Evolutionary conservation across 2,888 invertebrate species (phyloP).

Genomic region (Lordiphosa fenestrarum): DNA sequence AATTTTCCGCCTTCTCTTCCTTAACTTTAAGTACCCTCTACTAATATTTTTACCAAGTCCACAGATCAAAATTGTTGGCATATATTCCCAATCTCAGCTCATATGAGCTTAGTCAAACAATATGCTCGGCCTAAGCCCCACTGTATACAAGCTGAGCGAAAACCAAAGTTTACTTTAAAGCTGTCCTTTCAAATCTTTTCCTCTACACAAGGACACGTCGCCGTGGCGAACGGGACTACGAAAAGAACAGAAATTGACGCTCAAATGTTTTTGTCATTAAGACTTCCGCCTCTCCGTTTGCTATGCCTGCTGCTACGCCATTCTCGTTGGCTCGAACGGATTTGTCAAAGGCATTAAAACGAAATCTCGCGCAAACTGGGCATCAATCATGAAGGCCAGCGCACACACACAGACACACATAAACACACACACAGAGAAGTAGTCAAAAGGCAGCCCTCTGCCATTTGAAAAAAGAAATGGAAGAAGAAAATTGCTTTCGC

Average conservation of each 20-base stretch:
- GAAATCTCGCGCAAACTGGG: constrained; percentile 73
- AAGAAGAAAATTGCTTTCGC: too few species aligned
- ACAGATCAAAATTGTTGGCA: too few species aligned
- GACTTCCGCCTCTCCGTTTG: constrained; percentile 38
- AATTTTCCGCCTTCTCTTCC: too few species aligned
- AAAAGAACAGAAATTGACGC: constrained; percentile 38
- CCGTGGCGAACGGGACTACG: constrained; percentile 18
- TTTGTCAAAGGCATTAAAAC: constrained; percentile 74
- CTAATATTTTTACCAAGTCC: too few species aligned
- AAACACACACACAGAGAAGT: constrained; percentile 19
- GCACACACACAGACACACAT: constrained; percentile 30
- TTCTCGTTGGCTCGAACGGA: constrained; percentile 64
- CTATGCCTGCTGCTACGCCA: constrained; percentile 3
- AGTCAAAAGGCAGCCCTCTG: background rate
- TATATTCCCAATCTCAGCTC: too few species aligned
- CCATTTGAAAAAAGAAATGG: background rate
- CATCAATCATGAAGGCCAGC: constrained; percentile 60
- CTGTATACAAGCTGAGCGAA: too few species aligned
- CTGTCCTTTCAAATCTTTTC: too few species aligned
- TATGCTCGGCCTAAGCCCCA: too few species aligned
- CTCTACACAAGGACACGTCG: constrained; percentile 4
- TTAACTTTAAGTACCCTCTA: too few species aligned
- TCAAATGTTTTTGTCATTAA: constrained; percentile 72
- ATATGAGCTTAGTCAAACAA: too few species aligned
- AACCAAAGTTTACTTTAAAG: too few species aligned